Evolutionary conservation across 2,113 vertebrate species (phyloP).

Genomic region (Actinemys pallida): DNA sequence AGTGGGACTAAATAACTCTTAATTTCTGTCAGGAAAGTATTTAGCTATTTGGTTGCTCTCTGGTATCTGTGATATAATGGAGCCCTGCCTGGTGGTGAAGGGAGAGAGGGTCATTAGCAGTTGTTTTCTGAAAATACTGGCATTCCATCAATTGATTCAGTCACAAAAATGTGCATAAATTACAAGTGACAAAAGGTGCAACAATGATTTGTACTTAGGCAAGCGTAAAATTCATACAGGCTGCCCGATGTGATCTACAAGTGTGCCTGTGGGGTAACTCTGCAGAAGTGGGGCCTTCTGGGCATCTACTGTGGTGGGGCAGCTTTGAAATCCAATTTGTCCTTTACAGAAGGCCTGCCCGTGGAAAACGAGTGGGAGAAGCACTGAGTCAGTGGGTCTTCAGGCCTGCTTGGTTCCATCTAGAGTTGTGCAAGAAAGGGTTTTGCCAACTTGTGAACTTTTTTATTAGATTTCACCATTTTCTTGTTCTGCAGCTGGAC

Average conservation of each 20-base stretch:
- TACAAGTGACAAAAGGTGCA: neutral
- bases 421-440: neutral
- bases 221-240: neutral
- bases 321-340: neutral
- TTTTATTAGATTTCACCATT: no score
- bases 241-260: neutral
- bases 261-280: neutral
- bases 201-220: constrained; percentile 1
- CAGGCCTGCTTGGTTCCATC: neutral
- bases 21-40: constrained; percentile 53
- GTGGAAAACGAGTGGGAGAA: neutral
- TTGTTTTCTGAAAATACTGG: constrained; percentile 53
- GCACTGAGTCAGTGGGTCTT: neutral
- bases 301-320: neutral
- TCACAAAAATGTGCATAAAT: constrained; percentile 14
- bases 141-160: constrained; percentile 17
- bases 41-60: constrained; percentile 56
- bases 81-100: neutral
- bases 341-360: neutral
- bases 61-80: constrained; percentile 15
- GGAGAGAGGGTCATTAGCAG: neutral
- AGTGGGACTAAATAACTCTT: constrained; percentile 10
- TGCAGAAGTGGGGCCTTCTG: neutral
- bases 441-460: neutral
- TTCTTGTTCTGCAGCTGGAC: no score